A percentile compares a stretch with the other conserved stretches of the same genome.
phyloP scores from a whole-genome alignment of 2,888 invertebrate genomes.

The Archips crataeganus region DNA sequence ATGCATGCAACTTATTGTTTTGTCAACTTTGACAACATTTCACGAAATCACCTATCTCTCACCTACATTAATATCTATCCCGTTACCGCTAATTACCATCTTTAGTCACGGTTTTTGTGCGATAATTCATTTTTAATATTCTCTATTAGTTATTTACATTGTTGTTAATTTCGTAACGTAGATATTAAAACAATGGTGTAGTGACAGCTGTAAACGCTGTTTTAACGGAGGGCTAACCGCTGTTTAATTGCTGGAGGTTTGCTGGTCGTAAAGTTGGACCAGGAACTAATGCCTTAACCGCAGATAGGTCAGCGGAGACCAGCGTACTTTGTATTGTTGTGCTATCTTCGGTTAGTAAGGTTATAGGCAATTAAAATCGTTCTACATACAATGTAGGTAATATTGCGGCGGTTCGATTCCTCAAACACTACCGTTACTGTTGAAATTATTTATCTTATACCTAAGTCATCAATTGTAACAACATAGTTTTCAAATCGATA shows the following conservation, averaged over 20 bases:
- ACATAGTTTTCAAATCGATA: background rate
- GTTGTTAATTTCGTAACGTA: constrained; percentile 46
- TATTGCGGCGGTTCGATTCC: background rate
- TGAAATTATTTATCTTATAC: background rate
- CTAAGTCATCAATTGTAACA: background rate
- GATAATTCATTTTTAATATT: constrained; percentile 34
- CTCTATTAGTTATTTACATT: constrained; percentile 41
- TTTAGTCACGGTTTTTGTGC: constrained; percentile 25
- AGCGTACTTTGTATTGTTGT: constrained; percentile 35
- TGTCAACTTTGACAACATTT: constrained; percentile 10
- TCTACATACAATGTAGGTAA: constrained; percentile 32
- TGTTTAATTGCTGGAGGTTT: constrained; percentile 76
- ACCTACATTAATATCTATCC: constrained; percentile 33
- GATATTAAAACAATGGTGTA: constrained; percentile 65
- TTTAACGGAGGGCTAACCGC: constrained; percentile 71
- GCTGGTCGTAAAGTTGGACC: constrained; percentile 56
- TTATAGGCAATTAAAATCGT: constrained; percentile 41
- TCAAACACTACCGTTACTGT: background rate
- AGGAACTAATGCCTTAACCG: constrained; percentile 79
- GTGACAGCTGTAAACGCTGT: constrained; percentile 66
- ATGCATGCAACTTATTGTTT: constrained; percentile 8
- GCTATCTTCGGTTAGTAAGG: constrained; percentile 34
- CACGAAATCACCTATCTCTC: constrained; percentile 14
- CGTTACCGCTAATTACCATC: constrained; percentile 27
- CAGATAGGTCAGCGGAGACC: constrained; percentile 70